These are phyloP conservation scores for Antheraea pernyi DNA, from an alignment of 1,140 invertebrate genomes.

Conservation along the genomic window DNA sequence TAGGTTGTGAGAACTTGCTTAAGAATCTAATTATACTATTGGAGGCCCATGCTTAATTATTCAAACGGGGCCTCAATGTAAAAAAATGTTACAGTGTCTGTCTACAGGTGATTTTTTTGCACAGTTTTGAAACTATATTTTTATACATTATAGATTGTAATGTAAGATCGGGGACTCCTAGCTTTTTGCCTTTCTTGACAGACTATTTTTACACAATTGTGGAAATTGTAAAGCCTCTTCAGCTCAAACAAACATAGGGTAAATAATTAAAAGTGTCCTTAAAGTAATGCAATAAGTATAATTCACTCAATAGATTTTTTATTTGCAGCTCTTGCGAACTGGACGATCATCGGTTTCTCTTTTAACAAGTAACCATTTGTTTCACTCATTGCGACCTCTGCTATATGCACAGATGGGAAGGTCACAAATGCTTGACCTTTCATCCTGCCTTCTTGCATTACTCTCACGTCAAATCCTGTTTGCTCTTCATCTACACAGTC, in stretches of 20 bases:
- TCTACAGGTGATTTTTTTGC: too few species aligned
- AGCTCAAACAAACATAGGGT: neutral
- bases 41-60: too few species aligned
- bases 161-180: too few species aligned
- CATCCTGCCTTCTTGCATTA: conserved; percentile 97
- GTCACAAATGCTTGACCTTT: conserved; percentile 97
- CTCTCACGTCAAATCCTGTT: conserved; percentile 88
- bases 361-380: conserved; percentile 94
- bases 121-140: too few species aligned
- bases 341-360: conserved; percentile 94
- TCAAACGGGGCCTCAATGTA: too few species aligned
- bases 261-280: neutral
- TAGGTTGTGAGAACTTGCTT: too few species aligned
- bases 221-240: too few species aligned
- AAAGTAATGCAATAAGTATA: neutral
- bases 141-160: too few species aligned
- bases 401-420: conserved; percentile 83
- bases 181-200: too few species aligned
- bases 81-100: too few species aligned
- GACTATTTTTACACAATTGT: too few species aligned
- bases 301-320: conserved; percentile 61
- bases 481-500: conserved; percentile 66
- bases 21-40: too few species aligned
- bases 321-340: conserved; percentile 87
- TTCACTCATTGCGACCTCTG: conserved; percentile 88